Percentiles rank a stretch among this genome's conserved stretches.
Conservation (phyloP, 2,888 invertebrate genomes). For the Mimachlamys varia region DNA sequence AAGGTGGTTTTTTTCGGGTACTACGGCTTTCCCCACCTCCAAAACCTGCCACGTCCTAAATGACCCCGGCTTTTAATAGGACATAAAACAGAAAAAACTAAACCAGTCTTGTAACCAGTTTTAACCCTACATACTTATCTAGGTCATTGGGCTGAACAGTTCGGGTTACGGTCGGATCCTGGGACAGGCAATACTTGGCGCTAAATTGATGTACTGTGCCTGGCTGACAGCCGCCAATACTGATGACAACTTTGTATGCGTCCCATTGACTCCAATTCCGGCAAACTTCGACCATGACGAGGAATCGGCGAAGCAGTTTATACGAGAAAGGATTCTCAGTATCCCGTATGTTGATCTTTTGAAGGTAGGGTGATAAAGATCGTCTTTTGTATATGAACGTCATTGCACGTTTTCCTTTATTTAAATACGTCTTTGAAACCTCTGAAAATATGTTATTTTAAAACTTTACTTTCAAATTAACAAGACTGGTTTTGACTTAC, state of each 20-base stretch:
- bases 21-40: too few relatives aligned
- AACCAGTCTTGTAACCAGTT: too few relatives aligned
- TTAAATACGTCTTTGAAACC: too few relatives aligned
- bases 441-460: too few relatives aligned
- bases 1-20: too few relatives aligned
- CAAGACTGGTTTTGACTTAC: too few relatives aligned
- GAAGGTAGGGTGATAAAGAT: neutral
- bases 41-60: too few relatives aligned
- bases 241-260: constrained; percentile 39
- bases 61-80: too few relatives aligned
- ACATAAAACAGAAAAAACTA: too few relatives aligned
- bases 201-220: constrained; percentile 39
- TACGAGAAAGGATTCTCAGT: neutral
- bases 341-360: neutral
- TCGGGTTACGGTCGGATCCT: constrained; percentile 39
- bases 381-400: neutral
- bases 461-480: neutral
- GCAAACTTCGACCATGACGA: neutral
- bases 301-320: constrained; percentile 37
- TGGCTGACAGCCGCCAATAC: constrained; percentile 39
- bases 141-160: constrained; percentile 43
- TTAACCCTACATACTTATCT: neutral
- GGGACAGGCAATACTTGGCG: constrained; percentile 29
- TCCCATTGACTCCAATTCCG: constrained; percentile 39
- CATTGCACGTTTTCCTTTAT: too few relatives aligned